Evolutionary conservation across 2,113 vertebrate species (phyloP).

Genomic region (Ceyx cyanopectus): DNA sequence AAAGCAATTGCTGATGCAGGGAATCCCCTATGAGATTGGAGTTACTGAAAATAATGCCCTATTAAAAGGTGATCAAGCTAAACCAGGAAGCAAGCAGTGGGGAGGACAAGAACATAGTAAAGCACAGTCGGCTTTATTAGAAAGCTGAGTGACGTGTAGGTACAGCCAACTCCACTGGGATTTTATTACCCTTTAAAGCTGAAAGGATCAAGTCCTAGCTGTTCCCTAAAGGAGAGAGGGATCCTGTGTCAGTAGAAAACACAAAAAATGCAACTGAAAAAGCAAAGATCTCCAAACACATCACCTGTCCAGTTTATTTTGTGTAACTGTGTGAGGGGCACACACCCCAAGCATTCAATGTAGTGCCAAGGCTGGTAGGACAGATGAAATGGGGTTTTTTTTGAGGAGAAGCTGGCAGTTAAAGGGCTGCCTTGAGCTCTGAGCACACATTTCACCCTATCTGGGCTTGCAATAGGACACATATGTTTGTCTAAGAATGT

Average conservation of each 20-base stretch:
- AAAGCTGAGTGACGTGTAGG: background rate
- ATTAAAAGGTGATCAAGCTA: background rate
- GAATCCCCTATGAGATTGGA: background rate
- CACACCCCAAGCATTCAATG: background rate
- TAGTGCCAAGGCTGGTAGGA: background rate
- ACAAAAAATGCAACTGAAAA: background rate
- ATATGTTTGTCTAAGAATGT: background rate
- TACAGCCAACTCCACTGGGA: background rate
- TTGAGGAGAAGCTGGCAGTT: background rate
- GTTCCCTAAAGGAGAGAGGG: background rate
- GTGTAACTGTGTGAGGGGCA: background rate
- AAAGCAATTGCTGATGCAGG: background rate
- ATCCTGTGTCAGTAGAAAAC: background rate
- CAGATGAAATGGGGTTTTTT: background rate
- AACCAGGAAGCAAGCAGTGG: background rate
- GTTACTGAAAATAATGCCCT: background rate
- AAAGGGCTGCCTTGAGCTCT: background rate
- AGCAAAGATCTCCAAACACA: background rate
- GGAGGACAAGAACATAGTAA: background rate
- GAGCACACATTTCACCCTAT: background rate
- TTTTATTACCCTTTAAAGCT: background rate
- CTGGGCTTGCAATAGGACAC: background rate
- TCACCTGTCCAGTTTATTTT: background rate
- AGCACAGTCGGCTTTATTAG: background rate
- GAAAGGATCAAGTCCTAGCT: background rate